Base-by-base conservation (phyloP, 2,888 invertebrate species). In the Nomada flava region DNA sequence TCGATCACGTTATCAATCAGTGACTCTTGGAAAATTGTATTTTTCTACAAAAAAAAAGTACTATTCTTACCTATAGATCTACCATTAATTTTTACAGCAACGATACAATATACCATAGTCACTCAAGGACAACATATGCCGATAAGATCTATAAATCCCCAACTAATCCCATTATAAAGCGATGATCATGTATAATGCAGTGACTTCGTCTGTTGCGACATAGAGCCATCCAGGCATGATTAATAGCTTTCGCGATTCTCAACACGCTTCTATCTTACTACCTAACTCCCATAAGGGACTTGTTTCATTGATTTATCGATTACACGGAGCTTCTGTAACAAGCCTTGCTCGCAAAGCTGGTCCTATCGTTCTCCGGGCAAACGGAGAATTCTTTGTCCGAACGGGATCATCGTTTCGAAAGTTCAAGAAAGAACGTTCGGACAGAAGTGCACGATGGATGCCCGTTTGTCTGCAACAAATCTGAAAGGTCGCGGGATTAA, bases 131-230 rank as follows among this genome's bases (percentile, higher is more conserved):
- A 69, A 20, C 82, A 82, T 82, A 82, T 82, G 82, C 53, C 47
- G 9, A 29, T 26, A 50, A 67, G 80, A 68, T 67, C 67, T 62
- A 67, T 60, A 79, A 88, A 86, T 86, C 84, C 72, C 44, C 53
- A 47, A 57, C 52, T 86, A 86, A 88, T 87, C 86, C 81, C 55
- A 79, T 79, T 77, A 36, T 88, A 79, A 87, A 68, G 64, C 84
- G 29, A 50, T 65, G 80, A 69, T 74, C 77, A 78, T 88, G 77
- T 80, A 84, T 86, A 80, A 87, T 77, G 67, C 84, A 86, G 74
- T 62, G 69, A 83, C 63, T 57, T 55, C 52, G 50, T 77, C 68
- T 75, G 69, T 67, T 60, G 67, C 69, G 71, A 82, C 79, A 76
- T 64, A 52, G 59, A 67, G 60, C 74, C 73, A 76, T 67, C 62